A percentile compares a stretch with the other conserved stretches of the same genome.
These are phyloP conservation scores for Erebia ligea DNA, from an alignment of 2,888 invertebrate species.

Conservation along the genomic window DNA sequence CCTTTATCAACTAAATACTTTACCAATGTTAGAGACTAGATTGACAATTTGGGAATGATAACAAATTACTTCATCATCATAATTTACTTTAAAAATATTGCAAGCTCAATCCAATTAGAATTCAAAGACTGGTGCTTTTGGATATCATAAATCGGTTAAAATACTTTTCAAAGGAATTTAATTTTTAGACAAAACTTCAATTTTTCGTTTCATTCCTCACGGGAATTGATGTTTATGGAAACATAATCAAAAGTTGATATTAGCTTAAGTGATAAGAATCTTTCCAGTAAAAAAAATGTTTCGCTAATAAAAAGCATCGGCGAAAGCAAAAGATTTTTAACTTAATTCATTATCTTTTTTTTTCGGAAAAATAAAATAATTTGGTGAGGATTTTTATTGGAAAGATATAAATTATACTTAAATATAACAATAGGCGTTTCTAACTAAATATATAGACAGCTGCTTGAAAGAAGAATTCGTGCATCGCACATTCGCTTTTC, in stretches of 20 bases:
- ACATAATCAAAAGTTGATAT: constrained; percentile 71
- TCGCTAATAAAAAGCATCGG: constrained; percentile 15
- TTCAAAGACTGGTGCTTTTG: constrained; percentile 79
- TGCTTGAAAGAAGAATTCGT: constrained; percentile 82
- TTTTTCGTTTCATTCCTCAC: constrained; percentile 83
- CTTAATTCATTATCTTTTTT: constrained; percentile 15
- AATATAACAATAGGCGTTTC: constrained; percentile 79
- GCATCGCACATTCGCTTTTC: constrained; percentile 83
- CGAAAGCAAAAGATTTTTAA: constrained; percentile 6
- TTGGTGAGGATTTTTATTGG: constrained; percentile 50
- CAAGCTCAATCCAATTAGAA: constrained; percentile 43
- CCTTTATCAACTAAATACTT: constrained; percentile 27
- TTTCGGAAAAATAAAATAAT: constrained; percentile 29
- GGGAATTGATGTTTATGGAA: constrained; percentile 73
- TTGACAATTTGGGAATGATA: constrained; percentile 37
- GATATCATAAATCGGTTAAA: constrained; percentile 64
- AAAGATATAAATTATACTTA: constrained; percentile 70
- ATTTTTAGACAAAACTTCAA: constrained; percentile 54
- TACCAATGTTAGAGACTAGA: constrained; percentile 34
- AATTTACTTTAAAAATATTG: constrained; percentile 28
- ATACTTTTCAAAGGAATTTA: constrained; percentile 55
- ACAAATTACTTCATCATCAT: constrained; percentile 23
- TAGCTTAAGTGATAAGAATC: constrained; percentile 71
- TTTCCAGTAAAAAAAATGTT: constrained; percentile 63
- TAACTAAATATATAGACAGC: constrained; percentile 78